These are phyloP conservation scores for Euplagia quadripunctaria DNA, from an alignment of 2,888 invertebrate species.

Conservation along the genomic window DNA sequence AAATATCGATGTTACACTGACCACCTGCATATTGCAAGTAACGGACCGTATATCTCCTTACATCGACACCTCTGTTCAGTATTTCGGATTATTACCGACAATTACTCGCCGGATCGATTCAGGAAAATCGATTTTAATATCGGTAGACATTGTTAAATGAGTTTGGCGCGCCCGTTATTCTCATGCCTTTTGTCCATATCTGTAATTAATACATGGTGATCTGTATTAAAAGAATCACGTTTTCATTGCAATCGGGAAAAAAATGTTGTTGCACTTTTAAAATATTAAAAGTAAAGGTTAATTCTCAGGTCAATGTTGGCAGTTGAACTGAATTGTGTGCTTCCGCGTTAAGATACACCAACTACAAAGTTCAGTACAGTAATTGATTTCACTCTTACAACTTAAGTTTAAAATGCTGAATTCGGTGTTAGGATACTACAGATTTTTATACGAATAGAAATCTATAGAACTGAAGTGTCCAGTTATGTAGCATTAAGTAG, in stretches of 20 bases:
- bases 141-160: slow-evolving; percentile 55
- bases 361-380: slow-evolving; percentile 17
- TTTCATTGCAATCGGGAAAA: slow-evolving; percentile 43
- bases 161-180: slow-evolving; percentile 51
- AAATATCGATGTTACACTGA: slow-evolving; percentile 56
- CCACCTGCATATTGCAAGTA: slow-evolving; percentile 80
- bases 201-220: slow-evolving; percentile 49
- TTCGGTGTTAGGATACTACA: too few species aligned
- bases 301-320: slow-evolving; percentile 33
- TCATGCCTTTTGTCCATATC: slow-evolving; percentile 51
- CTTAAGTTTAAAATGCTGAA: too few species aligned
- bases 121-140: slow-evolving; percentile 61
- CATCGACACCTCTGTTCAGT: slow-evolving; percentile 75
- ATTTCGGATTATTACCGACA: slow-evolving; percentile 73
- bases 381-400: not conserved
- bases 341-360: slow-evolving; percentile 30
- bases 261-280: slow-evolving; percentile 31
- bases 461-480: too few species aligned
- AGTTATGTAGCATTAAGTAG: too few species aligned
- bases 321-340: slow-evolving; percentile 21
- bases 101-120: slow-evolving; percentile 75
- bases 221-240: slow-evolving; percentile 43
- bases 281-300: slow-evolving; percentile 37
- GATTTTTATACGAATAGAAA: too few species aligned
- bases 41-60: slow-evolving; percentile 72